Conservation (phyloP, 92 coral and sea anemone genomes). For the Porites rus region DNA sequence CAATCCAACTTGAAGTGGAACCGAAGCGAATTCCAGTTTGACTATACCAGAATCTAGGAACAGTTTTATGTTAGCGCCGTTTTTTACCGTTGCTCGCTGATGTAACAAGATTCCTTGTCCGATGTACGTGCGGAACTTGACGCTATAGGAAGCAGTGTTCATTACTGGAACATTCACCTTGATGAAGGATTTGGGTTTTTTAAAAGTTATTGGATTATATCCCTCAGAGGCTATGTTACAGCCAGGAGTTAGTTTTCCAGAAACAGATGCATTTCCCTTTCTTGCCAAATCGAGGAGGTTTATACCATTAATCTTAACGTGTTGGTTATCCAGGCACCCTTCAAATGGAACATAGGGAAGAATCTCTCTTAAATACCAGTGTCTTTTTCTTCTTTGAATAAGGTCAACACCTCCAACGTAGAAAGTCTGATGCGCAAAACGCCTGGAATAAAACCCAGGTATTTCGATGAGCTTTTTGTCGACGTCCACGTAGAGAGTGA, state of each 20-base stretch:
- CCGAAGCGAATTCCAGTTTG: slow-evolving; percentile 63
- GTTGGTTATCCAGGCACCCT: slow-evolving; percentile 78
- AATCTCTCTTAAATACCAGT: slow-evolving; percentile 2
- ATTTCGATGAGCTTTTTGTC: neutral
- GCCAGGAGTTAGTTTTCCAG: slow-evolving; percentile 12
- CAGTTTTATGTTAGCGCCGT: slow-evolving; percentile 62
- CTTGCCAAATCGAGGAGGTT: slow-evolving; percentile 54
- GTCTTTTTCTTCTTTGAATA: slow-evolving; percentile 36
- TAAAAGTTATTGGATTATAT: slow-evolving; percentile 77
- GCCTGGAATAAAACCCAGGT: slow-evolving; percentile 64
- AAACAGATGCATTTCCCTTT: slow-evolving; percentile 7
- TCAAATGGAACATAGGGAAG: slow-evolving; percentile 68
- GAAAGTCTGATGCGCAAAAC: slow-evolving; percentile 33
- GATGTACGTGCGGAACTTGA: slow-evolving; percentile 87
- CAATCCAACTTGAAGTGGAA: slow-evolving; percentile 55
- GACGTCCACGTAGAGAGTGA: slow-evolving; percentile 60
- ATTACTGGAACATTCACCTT: slow-evolving; percentile 41
- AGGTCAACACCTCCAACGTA: slow-evolving; percentile 75
- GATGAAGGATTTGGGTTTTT: slow-evolving; percentile 71
- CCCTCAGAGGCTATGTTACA: slow-evolving; percentile 5
- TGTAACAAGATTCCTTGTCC: slow-evolving; percentile 74
- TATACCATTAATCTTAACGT: slow-evolving; percentile 45
- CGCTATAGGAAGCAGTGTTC: slow-evolving; percentile 61
- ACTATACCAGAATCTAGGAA: slow-evolving; percentile 67
- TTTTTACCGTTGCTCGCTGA: slow-evolving; percentile 49